Evolutionary conservation across 2,113 vertebrate species (phyloP), one percentile per base, ranked within the genome.

Genomic region (Catharus fuscescens): DNA sequence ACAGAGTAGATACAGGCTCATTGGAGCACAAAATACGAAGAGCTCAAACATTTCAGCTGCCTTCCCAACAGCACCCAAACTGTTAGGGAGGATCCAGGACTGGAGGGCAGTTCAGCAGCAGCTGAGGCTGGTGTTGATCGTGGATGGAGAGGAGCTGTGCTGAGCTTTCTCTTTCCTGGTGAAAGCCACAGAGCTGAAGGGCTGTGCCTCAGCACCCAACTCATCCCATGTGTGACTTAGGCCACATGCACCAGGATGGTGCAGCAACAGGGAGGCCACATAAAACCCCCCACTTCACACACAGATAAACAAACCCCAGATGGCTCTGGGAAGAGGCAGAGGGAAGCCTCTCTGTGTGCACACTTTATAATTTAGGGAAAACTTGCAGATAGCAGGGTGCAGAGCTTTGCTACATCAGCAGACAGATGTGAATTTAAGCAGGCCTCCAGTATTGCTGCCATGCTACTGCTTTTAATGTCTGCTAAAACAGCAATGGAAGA

Each of bases 141-240:
- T 45, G n/a, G 34, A 38, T 1, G 5, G 34, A 81, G 31, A 19
- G 7, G 6, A 86, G 52, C 9, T 36, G 9, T 0, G 0, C 59
- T 67, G 29, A 92, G 32, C 32, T 23, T 10, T 62, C 14, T 1
- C 16, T 17, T 31, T 50, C 18, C 54, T 38, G 19, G 31, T 1
- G 2, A 50, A 83, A 57, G 28, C 15, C 0, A 0, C 71, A 38
- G 85, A 32, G 36, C 62, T 28, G 38, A 56, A 47, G 24, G 50
- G 36, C 42, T n/a, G 34, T 9, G 45, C 42, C 47, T 86, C 62
- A 57, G 50, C 53, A 56, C 62, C 36, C 19, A 8, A 2, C 47
- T 53, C 13, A 31, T 1, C 36, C 40, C 42, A 25, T 1, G 5
- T 16, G 32, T 0, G 0, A 44, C 11, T n/a, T 3, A n/a, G 45